Evolutionary conservation across 2,797 vertebrate species (phyloP), one percentile per base, ranked within the genome.

Genomic region (Eulemur mongoz): DNA sequence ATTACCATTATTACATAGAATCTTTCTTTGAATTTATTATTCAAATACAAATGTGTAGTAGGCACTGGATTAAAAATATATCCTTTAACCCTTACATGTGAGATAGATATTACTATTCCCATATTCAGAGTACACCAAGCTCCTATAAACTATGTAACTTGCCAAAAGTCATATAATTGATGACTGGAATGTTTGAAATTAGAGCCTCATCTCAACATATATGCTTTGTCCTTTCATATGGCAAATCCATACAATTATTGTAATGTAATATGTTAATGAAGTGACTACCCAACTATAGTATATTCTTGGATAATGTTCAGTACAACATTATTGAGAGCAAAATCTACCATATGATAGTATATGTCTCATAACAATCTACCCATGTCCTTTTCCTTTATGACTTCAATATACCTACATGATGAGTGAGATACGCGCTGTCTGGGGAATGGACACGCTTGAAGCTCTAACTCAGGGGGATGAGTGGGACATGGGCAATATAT

Each of bases 261-360:
- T 25, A 48, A 82, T 69, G 1, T n/a, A 35, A 14, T 8, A 11
- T 32, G 14, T 50, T 38, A 57, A 15, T 23, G 20, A 7, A 30
- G 70, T 38, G 61, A 83, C 18, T 35, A 0, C 4, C 20, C 1
- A 27, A 8, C 0, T 7, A 4, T 2, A 35, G 1, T 73, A 30
- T 32, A 38, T 9, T 57, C 4, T 73, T 61, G 15, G 4, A n/a
- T 61, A 67, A 57, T 27, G 6, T 17, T 75, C 61, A 70, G 22
- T n/a, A 32, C 61, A 65, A n/a, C 32, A 15, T 85, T 12, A 52
- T 73, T 17, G 15, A 48, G 15, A 73, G 15, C 4, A 73, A 73
- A 45, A 73, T 40, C 35, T 70, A 40, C 38, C 23, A 40, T 22
- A 40, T 40, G 22, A 40, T 23, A 40, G 5, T 23, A 23, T 22